These are phyloP conservation scores for Rhinoderma darwinii DNA, from an alignment of 2,113 vertebrate genomes.

Conservation along the genomic window DNA sequence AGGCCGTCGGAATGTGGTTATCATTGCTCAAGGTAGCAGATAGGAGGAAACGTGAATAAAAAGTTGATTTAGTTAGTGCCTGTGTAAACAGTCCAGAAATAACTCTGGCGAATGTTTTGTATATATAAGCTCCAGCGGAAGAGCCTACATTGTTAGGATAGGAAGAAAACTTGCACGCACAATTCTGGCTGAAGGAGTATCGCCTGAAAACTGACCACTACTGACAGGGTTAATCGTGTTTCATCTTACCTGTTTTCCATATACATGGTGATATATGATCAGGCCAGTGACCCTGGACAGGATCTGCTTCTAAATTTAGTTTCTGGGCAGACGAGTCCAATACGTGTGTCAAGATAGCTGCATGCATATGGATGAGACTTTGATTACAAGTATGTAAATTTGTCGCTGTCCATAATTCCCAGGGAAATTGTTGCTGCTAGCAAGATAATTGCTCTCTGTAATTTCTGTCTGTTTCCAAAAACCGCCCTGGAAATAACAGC, in stretches of 20 bases:
- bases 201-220: neutral
- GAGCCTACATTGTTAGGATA: neutral
- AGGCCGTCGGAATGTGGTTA: neutral
- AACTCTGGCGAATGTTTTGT: constrained; percentile 22
- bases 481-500: neutral
- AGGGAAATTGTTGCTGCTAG: neutral
- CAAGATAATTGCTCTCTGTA: neutral
- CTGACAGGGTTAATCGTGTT: neutral
- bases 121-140: constrained; percentile 15
- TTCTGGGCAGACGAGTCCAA: neutral
- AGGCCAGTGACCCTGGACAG: neutral
- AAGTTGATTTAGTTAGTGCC: constrained; percentile 16
- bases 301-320: neutral
- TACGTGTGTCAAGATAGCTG: neutral
- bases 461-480: neutral
- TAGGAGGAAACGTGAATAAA: neutral
- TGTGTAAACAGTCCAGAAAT: constrained; percentile 38
- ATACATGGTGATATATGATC: constrained; percentile 22
- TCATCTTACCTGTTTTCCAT: neutral
- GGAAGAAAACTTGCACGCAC: neutral
- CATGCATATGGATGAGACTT: neutral
- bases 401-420: neutral
- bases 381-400: neutral
- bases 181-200: neutral
- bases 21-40: neutral